These are phyloP conservation scores for Psammodynastes pulverulentus DNA, from an alignment of 2,113 vertebrate genomes.

Conservation along the genomic window DNA sequence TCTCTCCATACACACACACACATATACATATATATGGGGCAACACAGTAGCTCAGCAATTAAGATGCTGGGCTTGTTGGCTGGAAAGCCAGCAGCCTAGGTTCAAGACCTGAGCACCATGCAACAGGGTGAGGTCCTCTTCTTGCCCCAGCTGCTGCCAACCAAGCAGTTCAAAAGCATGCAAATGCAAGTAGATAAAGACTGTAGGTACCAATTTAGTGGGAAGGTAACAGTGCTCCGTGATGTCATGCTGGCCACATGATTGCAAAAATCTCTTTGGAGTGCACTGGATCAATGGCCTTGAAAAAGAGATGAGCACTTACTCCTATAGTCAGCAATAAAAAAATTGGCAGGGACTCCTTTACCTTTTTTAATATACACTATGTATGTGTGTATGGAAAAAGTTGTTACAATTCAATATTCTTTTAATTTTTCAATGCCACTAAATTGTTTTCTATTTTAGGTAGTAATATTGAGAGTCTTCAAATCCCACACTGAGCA, in stretches of 20 bases:
- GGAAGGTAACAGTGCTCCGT: too few species aligned
- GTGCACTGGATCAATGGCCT: neutral
- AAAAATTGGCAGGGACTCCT: neutral
- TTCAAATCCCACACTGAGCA: neutral
- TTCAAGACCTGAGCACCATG: too few species aligned
- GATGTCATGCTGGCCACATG: neutral
- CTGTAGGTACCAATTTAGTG: too few species aligned
- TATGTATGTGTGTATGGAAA: neutral
- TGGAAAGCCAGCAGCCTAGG: too few species aligned
- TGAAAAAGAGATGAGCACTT: neutral
- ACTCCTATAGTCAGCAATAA: neutral
- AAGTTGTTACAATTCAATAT: neutral
- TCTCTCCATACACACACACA: too few species aligned
- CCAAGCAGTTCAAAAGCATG: too few species aligned
- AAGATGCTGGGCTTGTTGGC: neutral
- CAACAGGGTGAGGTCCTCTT: too few species aligned
- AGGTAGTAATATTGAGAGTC: neutral
- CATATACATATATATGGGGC: too few species aligned
- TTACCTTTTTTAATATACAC: neutral
- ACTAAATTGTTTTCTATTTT: neutral
- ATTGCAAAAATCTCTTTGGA: neutral
- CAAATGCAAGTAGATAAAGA: too few species aligned
- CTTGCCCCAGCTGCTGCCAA: too few species aligned
- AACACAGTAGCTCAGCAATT: too few species aligned
- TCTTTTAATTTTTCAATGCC: neutral